Conservation (phyloP, 2,888 invertebrate genomes). For the Rhagonycha lutea region DNA sequence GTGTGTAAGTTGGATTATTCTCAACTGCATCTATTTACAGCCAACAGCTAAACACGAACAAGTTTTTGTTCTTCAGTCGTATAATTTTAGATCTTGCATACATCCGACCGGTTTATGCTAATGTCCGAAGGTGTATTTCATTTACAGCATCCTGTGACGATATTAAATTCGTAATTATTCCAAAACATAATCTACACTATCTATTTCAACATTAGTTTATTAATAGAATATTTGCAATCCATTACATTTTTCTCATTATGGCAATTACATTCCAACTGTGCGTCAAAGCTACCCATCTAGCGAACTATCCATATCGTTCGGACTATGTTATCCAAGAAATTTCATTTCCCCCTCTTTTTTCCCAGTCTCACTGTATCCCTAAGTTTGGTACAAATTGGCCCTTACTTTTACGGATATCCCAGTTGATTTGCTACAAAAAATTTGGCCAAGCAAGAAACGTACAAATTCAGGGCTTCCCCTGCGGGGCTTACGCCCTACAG, state of each 20-base stretch:
- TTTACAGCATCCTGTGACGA: slow-evolving; percentile 43
- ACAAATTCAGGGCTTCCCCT: background rate
- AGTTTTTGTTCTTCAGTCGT: slow-evolving; percentile 50
- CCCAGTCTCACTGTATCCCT: too few relatives aligned
- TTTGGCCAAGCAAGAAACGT: background rate
- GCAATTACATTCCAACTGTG: background rate
- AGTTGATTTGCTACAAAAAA: background rate
- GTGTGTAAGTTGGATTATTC: slow-evolving; percentile 26
- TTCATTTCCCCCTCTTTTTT: background rate
- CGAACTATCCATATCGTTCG: too few relatives aligned
- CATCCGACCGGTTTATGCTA: slow-evolving; percentile 51
- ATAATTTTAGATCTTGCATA: slow-evolving; percentile 51
- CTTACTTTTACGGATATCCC: background rate
- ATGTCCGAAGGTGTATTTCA: slow-evolving; percentile 50
- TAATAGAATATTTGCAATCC: slow-evolving; percentile 1
- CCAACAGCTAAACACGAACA: slow-evolving; percentile 48
- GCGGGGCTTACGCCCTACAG: background rate
- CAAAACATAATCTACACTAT: background rate
- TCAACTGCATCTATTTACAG: slow-evolving; percentile 46
- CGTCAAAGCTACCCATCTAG: too few relatives aligned
- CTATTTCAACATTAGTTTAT: slow-evolving; percentile 10
- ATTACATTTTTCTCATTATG: background rate
- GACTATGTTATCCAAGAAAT: too few relatives aligned
- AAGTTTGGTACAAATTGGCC: background rate
- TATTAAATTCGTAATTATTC: slow-evolving; percentile 26